These are phyloP conservation scores for Oryzias sinensis DNA, from an alignment of 2,797 vertebrate species.

Conservation along the genomic window DNA sequence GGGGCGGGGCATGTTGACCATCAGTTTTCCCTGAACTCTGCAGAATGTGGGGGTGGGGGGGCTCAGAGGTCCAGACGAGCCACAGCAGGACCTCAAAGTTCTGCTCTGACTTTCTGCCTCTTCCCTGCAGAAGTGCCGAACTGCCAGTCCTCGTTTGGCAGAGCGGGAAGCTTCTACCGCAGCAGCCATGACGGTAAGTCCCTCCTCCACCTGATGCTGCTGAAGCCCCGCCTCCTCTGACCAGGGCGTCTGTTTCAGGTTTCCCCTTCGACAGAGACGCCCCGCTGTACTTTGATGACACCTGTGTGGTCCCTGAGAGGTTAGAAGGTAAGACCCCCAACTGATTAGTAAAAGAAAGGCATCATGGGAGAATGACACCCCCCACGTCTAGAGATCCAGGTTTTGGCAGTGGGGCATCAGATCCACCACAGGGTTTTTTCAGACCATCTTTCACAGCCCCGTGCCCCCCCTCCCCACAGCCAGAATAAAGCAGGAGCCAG, in stretches of 20 bases:
- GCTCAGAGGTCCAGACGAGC: no score
- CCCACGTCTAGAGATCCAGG: no score
- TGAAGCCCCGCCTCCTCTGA: no score
- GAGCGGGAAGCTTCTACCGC: conserved; percentile 86
- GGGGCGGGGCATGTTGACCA: conserved; percentile 12
- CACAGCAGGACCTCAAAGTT: conserved; percentile 4
- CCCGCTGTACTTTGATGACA: conserved; percentile 90
- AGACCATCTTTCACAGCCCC: no score
- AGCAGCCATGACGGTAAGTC: conserved; percentile 88
- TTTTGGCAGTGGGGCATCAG: no score
- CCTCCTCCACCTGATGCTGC: no score
- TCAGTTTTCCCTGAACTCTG: neutral
- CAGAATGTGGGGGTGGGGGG: conserved; percentile 1
- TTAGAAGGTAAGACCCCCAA: conserved; percentile 82
- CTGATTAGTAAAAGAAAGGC: neutral
- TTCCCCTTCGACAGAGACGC: conserved; percentile 91
- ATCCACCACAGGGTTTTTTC: neutral
- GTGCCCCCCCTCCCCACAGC: conserved; percentile 46
- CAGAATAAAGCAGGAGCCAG: conserved; percentile 82
- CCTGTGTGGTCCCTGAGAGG: conserved; percentile 92
- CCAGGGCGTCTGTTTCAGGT: conserved; percentile 62
- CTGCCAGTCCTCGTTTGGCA: conserved; percentile 91
- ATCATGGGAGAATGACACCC: no score
- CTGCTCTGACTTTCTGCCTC: conserved; percentile 34
- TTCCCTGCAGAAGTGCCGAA: conserved; percentile 93